Base-by-base conservation (phyloP, 1,140 invertebrate genomes). In the Bombus confusus region DNA sequence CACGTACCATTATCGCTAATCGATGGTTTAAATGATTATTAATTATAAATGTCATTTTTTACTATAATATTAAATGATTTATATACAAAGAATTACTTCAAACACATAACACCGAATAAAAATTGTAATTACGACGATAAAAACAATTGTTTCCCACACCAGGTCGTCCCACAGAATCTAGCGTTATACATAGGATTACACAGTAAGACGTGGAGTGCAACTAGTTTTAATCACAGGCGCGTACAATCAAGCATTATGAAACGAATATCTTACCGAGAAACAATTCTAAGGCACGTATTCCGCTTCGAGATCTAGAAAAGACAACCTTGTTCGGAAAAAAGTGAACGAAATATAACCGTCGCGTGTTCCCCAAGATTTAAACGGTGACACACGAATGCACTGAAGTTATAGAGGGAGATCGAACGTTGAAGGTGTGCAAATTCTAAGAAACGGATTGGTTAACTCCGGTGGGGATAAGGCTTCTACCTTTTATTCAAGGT, bases 341-440 rank as follows among this genome's bases (percentile, higher is more conserved):
- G 3, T 1, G 76, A 80, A 52, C 13, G 25, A 71, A 71, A 52
- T 25, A n/a, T 31, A 10, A 34, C 34, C 71, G n/a, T n/a, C 25
- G n/a, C 31, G 64, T 52, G 31, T 68, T 79, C 13, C 28, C 5
- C 34, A 25, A 39, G 47, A 62, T 59, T 41, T 41, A 72, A 81
- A 73, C 22, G 2, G 2, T 41, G 62, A 18, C 31, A 12, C 41
- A 28, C 22, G 39, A 34, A 22, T 39, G 78, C 43, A 28, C 6
- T 12, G 3, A 39, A 47, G 66, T 31, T 39, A 52, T 52, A 52
- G 47, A 22, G 47, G 47, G 18, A 52, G 18, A 52, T 22, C 18
- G 18, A 22, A 71, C 28, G n/a, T 78, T 4, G 31, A 79, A 43
- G 41, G 12, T 31, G 59, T 66, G 72, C 72, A 57, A 76, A 83